Conservation (phyloP, 2,797 vertebrate species). For the Silurus aristotelis region DNA sequence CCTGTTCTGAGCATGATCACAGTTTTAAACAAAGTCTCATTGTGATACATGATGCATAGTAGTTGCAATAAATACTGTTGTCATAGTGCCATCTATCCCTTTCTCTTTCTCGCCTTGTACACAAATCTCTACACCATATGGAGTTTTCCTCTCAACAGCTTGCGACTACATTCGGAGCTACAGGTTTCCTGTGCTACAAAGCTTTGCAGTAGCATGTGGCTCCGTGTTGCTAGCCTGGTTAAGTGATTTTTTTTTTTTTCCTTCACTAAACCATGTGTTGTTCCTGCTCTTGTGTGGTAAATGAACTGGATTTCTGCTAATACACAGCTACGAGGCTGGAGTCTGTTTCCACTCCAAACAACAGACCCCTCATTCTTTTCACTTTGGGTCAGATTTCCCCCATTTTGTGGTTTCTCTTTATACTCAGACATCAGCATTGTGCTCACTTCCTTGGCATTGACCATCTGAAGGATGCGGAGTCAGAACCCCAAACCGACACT, state of each 20-base stretch:
- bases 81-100: neutral
- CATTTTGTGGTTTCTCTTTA: neutral
- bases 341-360: neutral
- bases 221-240: neutral
- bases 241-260: neutral
- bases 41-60: neutral
- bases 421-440: neutral
- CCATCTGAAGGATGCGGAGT: neutral
- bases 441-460: slow-evolving; percentile 17
- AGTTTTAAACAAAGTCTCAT: neutral
- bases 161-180: slow-evolving; percentile 10
- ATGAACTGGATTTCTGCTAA: neutral
- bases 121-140: neutral
- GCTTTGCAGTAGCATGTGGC: neutral
- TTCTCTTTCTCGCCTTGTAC: neutral
- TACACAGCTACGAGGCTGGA: neutral
- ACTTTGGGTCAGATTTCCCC: neutral
- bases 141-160: slow-evolving; percentile 3
- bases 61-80: neutral
- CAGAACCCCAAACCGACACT: neutral
- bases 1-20: neutral
- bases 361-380: neutral
- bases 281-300: neutral
- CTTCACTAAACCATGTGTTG: neutral
- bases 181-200: neutral